Evolutionary conservation across 2,797 vertebrate species (phyloP).

Genomic region (Hemibagrus guttatus): DNA sequence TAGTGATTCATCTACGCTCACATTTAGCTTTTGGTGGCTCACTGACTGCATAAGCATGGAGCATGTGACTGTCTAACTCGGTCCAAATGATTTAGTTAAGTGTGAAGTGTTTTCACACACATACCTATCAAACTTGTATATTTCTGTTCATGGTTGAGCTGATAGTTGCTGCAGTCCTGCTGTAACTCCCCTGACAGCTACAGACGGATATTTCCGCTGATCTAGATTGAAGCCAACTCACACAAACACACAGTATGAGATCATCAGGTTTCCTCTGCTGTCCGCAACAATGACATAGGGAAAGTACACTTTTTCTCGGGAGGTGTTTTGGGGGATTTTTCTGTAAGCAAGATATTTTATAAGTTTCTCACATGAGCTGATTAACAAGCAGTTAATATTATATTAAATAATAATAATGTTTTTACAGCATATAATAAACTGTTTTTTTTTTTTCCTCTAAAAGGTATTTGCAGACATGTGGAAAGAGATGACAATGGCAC

Average conservation of each 20-base stretch:
- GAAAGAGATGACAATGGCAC: neutral
- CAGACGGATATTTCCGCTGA: slow-evolving; percentile 47
- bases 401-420: neutral
- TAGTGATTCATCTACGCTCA: neutral
- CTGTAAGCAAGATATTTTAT: neutral
- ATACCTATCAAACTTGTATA: neutral
- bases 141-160: slow-evolving; percentile 10
- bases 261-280: slow-evolving; percentile 17
- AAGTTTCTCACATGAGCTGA: neutral
- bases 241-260: neutral
- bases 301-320: neutral
- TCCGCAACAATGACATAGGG: neutral
- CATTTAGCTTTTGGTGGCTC: neutral
- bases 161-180: neutral
- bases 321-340: neutral
- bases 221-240: slow-evolving; percentile 31
- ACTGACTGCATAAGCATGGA: neutral
- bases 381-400: neutral
- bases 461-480: neutral
- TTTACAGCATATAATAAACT: neutral
- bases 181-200: slow-evolving; percentile 36
- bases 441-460: neutral
- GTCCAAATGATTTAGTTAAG: neutral
- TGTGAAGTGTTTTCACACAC: neutral
- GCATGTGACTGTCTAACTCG: neutral